A percentile compares a stretch with the other conserved stretches of the same genome.
These are phyloP conservation scores for Lycocerus yunnanus DNA, from an alignment of 2,888 invertebrate species.

Conservation along the genomic window DNA sequence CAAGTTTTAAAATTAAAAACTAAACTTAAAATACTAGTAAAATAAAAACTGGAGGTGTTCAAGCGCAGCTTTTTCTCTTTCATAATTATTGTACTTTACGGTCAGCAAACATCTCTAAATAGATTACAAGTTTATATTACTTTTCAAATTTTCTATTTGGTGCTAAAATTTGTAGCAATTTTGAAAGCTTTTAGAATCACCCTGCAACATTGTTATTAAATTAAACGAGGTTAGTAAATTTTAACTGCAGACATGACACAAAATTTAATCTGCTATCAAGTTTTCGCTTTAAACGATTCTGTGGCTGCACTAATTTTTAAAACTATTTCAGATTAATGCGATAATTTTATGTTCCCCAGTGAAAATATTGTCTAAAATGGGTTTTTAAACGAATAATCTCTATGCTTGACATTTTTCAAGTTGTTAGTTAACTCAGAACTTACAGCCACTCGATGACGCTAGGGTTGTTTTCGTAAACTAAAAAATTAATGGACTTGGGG, in stretches of 20 bases:
- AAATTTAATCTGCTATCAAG: too few relatives aligned
- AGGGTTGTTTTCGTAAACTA: not conserved
- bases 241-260: too few relatives aligned
- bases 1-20: too few relatives aligned
- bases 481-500: not conserved
- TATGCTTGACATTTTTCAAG: not conserved
- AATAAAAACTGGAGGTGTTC: not conserved
- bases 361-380: too few relatives aligned
- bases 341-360: not conserved
- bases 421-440: not conserved
- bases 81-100: not conserved
- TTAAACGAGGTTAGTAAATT: not conserved
- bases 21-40: too few relatives aligned
- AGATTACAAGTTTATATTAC: not conserved
- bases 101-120: not conserved
- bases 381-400: too few relatives aligned
- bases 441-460: not conserved
- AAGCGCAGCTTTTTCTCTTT: not conserved
- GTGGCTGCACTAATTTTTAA: not conserved
- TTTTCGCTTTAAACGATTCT: too few relatives aligned
- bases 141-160: not conserved
- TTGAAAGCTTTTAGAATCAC: not conserved
- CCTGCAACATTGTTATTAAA: not conserved
- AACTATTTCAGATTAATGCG: not conserved
- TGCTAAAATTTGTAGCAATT: not conserved